Evolutionary conservation across 2,888 invertebrate genomes (phyloP), one percentile per base, ranked within the genome.

Genomic region (Tenthredo mesomela): DNA sequence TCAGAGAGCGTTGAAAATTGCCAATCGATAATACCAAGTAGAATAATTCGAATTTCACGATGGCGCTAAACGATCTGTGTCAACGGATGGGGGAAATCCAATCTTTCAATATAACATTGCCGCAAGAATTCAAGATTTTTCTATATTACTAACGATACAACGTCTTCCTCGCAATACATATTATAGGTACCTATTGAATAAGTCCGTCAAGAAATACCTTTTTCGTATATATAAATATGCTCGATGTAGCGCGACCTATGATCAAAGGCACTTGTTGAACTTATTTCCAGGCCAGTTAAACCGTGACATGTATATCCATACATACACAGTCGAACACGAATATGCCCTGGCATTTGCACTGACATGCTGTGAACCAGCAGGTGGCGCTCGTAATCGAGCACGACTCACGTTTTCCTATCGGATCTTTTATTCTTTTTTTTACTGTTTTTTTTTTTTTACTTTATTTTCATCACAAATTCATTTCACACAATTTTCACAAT

Each of bases 231-330:
- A 37, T 37, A 33, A 12, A 47, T 25, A 43, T 43, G 18, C 73
- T 40, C 9, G 37, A 50, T 25, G 75, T 40, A 47, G 33, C 47
- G 6, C 54, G 77, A 77, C 77, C 77, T 54, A 77, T 54, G 54
- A 77, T 77, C 50, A 77, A 77, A 77, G 77, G 40, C 77, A 77
- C 77, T 77, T 77, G 77, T 77, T 77, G 77, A 77, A 77, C 77
- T 54, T 54, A 77, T 50, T 77, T 77, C 54, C 54, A 50, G 50
- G 77, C 25, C 50, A 54, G 50, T 77, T 77, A 29, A 77, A 77
- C 29, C 50, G 33, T 54, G 29, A 77, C 77, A 54, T 33, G 18
- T n/a, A 77, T 50, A n/a, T 4, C 25, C 29, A 50, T 50, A 50
- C 12, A 43, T 12, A 18, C 25, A 37, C 18, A 25, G 33, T 47